Percentiles rank a stretch among this genome's conserved stretches.
phyloP scores from a whole-genome alignment of 2,797 vertebrate genomes.

The Syndactyla subalaris region DNA sequence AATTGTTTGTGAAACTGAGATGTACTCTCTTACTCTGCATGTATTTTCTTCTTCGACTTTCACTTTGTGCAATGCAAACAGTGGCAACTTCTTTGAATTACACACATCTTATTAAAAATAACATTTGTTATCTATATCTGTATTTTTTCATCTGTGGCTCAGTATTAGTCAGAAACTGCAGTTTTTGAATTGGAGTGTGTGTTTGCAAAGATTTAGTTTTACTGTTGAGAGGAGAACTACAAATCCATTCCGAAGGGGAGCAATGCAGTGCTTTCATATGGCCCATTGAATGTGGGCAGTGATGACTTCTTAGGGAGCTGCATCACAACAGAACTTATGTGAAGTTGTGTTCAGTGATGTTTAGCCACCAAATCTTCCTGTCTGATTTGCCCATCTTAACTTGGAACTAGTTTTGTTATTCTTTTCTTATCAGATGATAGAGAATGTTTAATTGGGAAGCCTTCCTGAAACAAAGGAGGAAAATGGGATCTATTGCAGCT shows the following conservation, averaged over 20 bases:
- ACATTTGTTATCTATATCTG: background rate
- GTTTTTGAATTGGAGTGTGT: background rate
- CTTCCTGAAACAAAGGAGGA: background rate
- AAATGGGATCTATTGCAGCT: background rate
- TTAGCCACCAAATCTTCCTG: background rate
- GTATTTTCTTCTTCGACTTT: background rate
- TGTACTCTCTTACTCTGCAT: background rate
- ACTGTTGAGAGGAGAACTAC: background rate
- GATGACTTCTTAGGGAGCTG: background rate
- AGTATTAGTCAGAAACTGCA: background rate
- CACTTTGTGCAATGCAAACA: background rate
- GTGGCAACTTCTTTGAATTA: background rate
- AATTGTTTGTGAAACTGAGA: background rate
- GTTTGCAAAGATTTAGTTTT: background rate
- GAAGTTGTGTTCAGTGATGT: background rate
- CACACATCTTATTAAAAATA: background rate
- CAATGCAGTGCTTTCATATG: background rate
- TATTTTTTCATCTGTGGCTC: background rate
- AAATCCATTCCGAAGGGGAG: background rate
- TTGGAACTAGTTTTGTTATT: background rate
- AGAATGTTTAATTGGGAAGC: background rate
- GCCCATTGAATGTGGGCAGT: background rate
- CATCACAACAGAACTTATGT: rapidly evolving
- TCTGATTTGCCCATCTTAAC: background rate
- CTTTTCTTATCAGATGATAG: background rate